A percentile compares a stretch with the other conserved stretches of the same genome.
Conservation (phyloP, 2,888 invertebrate species). For the Drosophila dives region DNA sequence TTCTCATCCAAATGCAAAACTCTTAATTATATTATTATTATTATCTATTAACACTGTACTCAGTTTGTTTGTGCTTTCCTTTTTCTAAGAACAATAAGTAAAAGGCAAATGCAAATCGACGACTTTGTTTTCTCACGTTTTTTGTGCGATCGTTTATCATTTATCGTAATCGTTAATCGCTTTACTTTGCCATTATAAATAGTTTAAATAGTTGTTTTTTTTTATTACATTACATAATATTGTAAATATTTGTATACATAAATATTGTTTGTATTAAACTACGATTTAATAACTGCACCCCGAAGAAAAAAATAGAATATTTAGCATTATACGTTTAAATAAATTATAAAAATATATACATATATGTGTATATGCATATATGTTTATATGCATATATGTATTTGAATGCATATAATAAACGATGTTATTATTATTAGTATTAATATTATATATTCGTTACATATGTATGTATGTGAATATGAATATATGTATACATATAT, state of each 20-base stretch:
- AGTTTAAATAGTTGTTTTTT: slow-evolving; percentile 49
- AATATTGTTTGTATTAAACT: slow-evolving; percentile 4
- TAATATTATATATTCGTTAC: background rate
- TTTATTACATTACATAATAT: slow-evolving; percentile 20
- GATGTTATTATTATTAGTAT: background rate
- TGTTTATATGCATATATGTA: slow-evolving; percentile 9
- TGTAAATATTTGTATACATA: slow-evolving; percentile 11
- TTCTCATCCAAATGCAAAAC: slow-evolving; percentile 22
- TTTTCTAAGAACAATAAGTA: slow-evolving; percentile 3
- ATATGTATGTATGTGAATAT: slow-evolving; percentile 9
- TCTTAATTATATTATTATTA: slow-evolving; percentile 22
- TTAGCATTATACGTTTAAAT: slow-evolving; percentile 35
- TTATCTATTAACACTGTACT: slow-evolving; percentile 60
- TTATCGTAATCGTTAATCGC: slow-evolving; percentile 11
- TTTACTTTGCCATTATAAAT: slow-evolving; percentile 27
- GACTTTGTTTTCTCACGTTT: background rate
- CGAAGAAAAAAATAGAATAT: slow-evolving; percentile 50
- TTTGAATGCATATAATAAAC: slow-evolving; percentile 26
- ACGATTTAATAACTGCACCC: slow-evolving; percentile 70
- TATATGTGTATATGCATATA: slow-evolving; percentile 27
- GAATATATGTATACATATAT: slow-evolving; percentile 4
- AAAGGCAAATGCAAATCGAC: slow-evolving; percentile 9
- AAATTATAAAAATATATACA: slow-evolving; percentile 49
- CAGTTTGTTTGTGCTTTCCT: slow-evolving; percentile 11
- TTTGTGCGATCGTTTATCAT: slow-evolving; percentile 3